A percentile compares a stretch with the other conserved stretches of the same genome.
These are phyloP conservation scores for Camponotus fellah DNA, from an alignment of 2,888 invertebrate genomes.

Conservation along the genomic window DNA sequence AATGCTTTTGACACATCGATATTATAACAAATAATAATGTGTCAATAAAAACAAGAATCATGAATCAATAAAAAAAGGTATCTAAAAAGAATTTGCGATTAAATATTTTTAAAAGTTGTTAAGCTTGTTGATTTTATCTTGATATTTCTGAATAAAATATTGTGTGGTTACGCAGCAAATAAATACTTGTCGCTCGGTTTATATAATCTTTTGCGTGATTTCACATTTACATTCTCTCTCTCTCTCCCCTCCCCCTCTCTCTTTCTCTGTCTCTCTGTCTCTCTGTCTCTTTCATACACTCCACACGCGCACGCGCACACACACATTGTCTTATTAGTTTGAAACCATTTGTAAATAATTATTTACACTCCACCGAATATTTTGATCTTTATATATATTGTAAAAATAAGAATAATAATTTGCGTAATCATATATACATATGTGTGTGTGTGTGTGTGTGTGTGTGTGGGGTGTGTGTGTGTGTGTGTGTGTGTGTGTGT, in stretches of 20 bases:
- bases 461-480: no score
- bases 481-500: no score
- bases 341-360: background rate
- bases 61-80: background rate
- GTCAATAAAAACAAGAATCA: background rate
- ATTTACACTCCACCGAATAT: background rate
- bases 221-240: background rate
- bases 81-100: background rate
- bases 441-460: no score
- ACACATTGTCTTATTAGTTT: conserved; percentile 7
- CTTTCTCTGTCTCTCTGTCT: background rate
- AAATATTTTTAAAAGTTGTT: background rate
- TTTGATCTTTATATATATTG: background rate
- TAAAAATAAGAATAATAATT: background rate
- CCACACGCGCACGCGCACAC: no score
- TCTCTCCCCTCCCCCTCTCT: background rate
- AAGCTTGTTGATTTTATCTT: background rate
- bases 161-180: background rate
- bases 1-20: background rate
- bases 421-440: no score
- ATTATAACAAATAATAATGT: background rate
- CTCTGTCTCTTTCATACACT: background rate
- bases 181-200: conserved; percentile 14
- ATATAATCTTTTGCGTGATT: background rate
- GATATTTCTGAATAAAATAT: conserved; percentile 34